phyloP scores from a whole-genome alignment of 2,113 vertebrate species.

The Xiphorhynchus elegans region DNA sequence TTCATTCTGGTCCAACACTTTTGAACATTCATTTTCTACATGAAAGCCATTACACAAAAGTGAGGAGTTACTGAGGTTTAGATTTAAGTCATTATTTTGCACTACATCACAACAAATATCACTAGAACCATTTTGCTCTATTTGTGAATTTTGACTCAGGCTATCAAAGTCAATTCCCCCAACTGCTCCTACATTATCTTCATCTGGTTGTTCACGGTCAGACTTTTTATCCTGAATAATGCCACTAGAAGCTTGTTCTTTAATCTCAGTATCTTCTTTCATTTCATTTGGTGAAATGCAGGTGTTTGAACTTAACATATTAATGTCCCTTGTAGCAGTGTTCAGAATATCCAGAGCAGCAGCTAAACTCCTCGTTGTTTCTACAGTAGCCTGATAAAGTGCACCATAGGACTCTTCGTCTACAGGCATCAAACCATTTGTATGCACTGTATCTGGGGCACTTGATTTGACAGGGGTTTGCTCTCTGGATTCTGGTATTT shows the following conservation, averaged over 20 bases:
- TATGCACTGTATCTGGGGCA: conserved; percentile 77
- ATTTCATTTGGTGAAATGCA: conserved; percentile 71
- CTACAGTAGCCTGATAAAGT: conserved; percentile 93
- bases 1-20: conserved; percentile 59
- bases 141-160: conserved; percentile 68
- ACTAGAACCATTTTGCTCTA: conserved; percentile 80
- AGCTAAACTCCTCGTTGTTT: conserved; percentile 91
- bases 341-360: conserved; percentile 91
- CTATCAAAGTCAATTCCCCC: conserved; percentile 79
- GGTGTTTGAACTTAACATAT: conserved; percentile 80
- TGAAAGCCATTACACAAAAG: conserved; percentile 83
- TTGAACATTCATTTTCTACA: conserved; percentile 65
- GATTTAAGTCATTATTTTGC: conserved; percentile 57
- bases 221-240: conserved; percentile 73
- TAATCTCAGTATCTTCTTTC: conserved; percentile 69
- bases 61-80: conserved; percentile 57
- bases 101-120: conserved; percentile 78
- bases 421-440: conserved; percentile 85
- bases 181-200: conserved; percentile 86
- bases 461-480: conserved; percentile 76
- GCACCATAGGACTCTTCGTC: conserved; percentile 88
- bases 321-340: conserved; percentile 86
- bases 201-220: conserved; percentile 78
- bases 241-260: conserved; percentile 70
- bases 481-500: conserved; percentile 72